phyloP scores from a whole-genome alignment of 2,113 vertebrate species.

The Scartelaos histophorus region DNA sequence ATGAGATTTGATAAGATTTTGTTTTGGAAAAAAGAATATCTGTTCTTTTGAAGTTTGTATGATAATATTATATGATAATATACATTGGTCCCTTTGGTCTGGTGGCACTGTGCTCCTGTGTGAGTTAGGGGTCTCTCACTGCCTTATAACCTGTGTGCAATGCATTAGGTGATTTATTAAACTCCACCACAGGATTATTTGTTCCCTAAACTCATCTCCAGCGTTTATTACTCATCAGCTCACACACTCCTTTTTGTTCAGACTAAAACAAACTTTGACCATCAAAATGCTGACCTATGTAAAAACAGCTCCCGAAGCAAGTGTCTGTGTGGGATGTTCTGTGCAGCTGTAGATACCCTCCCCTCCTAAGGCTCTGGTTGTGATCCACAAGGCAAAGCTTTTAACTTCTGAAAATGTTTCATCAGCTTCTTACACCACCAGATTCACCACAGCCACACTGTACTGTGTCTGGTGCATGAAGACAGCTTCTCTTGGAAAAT shows the following conservation, averaged over 20 bases:
- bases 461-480: neutral
- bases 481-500: neutral
- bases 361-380: conserved; percentile 25
- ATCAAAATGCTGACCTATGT: conserved; percentile 41
- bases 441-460: conserved; percentile 29
- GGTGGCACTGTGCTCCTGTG: neutral
- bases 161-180: conserved; percentile 39
- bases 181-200: conserved; percentile 38
- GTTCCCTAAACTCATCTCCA: conserved; percentile 44
- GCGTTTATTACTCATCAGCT: conserved; percentile 16
- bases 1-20: neutral
- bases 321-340: conserved; percentile 32
- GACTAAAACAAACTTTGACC: conserved; percentile 64
- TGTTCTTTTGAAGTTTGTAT: no score
- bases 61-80: no score
- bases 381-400: conserved; percentile 22
- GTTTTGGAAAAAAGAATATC: no score
- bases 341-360: conserved; percentile 57
- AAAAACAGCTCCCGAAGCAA: conserved; percentile 56
- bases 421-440: conserved; percentile 16
- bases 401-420: conserved; percentile 28
- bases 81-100: neutral
- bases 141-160: conserved; percentile 1
- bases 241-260: conserved; percentile 37
- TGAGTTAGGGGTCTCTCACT: neutral